Evolutionary conservation across 1,140 invertebrate species (phyloP), one percentile per base, ranked within the genome.

Genomic region (Drosophila miranda): DNA sequence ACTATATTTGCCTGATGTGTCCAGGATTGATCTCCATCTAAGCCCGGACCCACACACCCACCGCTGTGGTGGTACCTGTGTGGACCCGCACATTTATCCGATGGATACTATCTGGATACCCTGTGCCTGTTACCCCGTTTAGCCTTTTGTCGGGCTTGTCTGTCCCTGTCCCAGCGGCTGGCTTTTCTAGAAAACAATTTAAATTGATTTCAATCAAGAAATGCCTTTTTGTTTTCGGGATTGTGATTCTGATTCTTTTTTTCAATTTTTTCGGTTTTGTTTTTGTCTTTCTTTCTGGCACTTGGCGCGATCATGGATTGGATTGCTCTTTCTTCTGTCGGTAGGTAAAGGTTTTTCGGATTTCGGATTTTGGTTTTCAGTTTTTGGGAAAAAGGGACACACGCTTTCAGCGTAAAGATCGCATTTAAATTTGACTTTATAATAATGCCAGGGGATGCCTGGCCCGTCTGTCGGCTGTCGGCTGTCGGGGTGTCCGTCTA

Each of bases 351-450:
- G 44, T 53, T 73, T 68, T 50, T 38, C 34, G 34, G 30, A 34
- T 61, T 64, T 78, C 76, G 34, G 30, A 26, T 61, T 64, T 78
- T 78, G 54, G 55, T 64, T 62, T 76, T 72, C 13, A 23, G 43
- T 45, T 64, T 78, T 78, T 46, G 49, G 75, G 50, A 78, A 84
- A 86, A 87, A 87, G 82, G 82, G 82, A 87, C 82, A 87, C 82
- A 87, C 83, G 82, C 81, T 81, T 86, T 87, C 83, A 78, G 83
- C 83, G 82, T 87, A 87, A 88, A 88, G 82, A 87, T 88, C 82
- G 71, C 78, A 83, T 87, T 87, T 87, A 88, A 87, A 87, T 87
- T 87, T 87, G 82, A 87, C 82, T 87, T 87, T 87, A 87, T 87
- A 87, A 87, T 86, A 87, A 86, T 87, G 78, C 78, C 82, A 62